Evolutionary conservation across 2,888 invertebrate species (phyloP), one percentile per base, ranked within the genome.

Genomic region (Drosophila lacicola): DNA sequence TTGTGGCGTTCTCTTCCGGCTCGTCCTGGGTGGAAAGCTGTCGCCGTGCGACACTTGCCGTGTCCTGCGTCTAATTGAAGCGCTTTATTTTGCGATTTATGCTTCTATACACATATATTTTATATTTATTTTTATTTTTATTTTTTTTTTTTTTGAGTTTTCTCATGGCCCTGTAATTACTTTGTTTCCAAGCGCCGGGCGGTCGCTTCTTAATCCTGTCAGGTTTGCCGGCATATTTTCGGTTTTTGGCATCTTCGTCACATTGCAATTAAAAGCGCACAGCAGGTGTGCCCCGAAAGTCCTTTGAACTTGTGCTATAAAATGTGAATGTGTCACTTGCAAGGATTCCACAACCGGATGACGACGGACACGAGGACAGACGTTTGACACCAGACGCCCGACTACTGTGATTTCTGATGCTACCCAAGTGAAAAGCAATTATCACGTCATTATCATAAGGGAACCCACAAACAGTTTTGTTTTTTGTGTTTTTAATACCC

Each of bases 251-350:
- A 86, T 87, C 87, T 78, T 86, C 73, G 70, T 84, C 89, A 89
- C 81, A 64, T 74, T 89, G 91, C 91, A 91, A 91, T 91, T 91
- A 91, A 91, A 91, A 90, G 80, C 74, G 74, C 91, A 60, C 91
- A 86, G 85, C 91, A 91, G 91, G 91, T 91, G 91, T 85, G 57
- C 19, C 39, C 37, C n/a, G 4, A 19, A 62, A 21, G 69, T 65
- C 76, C 91, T 90, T 91, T 91, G 90, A 90, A 90, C 84, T 86
- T 78, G 36, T 79, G 81, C 68, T 74, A 82, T 81, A 88, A 80
- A 82, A 86, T 75, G 80, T 88, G 89, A 70, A 79, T 69, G 80
- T 82, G 82, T 91, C 91, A 91, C 90, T 91, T 91, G 91, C 91
- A 91, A 82, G 91, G 91, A 85, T 91, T 91, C 91, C 88, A 34